A percentile compares a stretch with the other conserved stretches of the same genome.
Evolutionary conservation across 1,140 invertebrate species (phyloP).

Genomic region (Globodera ellingtonae): DNA sequence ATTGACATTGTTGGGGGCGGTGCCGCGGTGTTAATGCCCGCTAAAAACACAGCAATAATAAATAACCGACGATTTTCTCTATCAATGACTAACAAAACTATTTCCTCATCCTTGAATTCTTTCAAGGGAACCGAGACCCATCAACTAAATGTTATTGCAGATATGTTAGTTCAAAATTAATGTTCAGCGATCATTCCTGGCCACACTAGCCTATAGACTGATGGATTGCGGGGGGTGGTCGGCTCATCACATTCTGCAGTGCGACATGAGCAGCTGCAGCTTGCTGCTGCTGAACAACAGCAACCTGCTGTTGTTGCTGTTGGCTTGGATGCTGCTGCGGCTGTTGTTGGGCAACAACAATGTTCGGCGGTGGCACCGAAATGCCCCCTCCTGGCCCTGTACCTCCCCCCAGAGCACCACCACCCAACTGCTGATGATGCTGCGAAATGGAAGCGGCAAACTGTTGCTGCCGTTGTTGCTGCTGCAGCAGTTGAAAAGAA

Average conservation of each 20-base stretch:
- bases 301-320: not conserved
- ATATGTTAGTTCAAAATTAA: not conserved
- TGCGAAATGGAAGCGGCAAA: constrained; percentile 12
- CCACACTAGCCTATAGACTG: constrained; percentile 24
- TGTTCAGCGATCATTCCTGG: constrained; percentile 5
- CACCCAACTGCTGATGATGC: constrained; percentile 15
- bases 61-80: not conserved
- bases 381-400: not conserved
- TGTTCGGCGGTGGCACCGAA: constrained; percentile 11
- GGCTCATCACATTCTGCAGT: constrained; percentile 27
- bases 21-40: constrained; percentile 15
- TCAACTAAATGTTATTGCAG: too few species aligned
- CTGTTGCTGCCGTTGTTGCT: constrained; percentile 22
- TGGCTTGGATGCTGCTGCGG: not conserved
- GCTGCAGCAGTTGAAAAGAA: constrained; percentile 12
- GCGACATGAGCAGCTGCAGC: constrained; percentile 3
- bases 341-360: constrained; percentile 1
- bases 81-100: not conserved
- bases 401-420: not conserved
- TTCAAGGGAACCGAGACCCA: too few species aligned
- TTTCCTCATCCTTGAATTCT: not conserved
- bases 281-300: constrained; percentile 25
- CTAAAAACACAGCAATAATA: constrained; percentile 2
- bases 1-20: constrained; percentile 29
- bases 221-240: constrained; percentile 22